A percentile compares a stretch with the other conserved stretches of the same genome.
Evolutionary conservation across 2,113 vertebrate genomes (phyloP).

Genomic region (Oceanites oceanicus): DNA sequence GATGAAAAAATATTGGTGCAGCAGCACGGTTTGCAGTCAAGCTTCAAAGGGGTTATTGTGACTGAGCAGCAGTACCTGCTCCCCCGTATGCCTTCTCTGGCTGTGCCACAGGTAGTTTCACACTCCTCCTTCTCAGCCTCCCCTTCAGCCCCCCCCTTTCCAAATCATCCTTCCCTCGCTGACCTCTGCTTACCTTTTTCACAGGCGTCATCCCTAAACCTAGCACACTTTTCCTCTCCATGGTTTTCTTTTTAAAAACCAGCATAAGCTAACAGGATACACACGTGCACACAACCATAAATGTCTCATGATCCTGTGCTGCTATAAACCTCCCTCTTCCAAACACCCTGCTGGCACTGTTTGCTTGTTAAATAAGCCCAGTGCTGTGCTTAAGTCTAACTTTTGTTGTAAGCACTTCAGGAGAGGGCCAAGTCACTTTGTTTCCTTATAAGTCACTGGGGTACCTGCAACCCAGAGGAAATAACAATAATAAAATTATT

Average conservation of each 20-base stretch:
- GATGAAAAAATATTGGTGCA: conserved; percentile 38
- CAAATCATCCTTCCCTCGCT: neutral
- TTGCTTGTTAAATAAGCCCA: conserved; percentile 62
- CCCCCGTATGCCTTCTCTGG: neutral
- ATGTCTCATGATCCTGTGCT: neutral
- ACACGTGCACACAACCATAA: neutral
- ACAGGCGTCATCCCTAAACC: neutral
- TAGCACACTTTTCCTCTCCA: neutral
- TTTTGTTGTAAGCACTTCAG: conserved; percentile 23
- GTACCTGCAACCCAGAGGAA: neutral
- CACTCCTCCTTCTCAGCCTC: neutral
- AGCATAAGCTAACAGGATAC: neutral
- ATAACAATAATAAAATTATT: conserved; percentile 53
- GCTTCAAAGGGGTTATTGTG: conserved; percentile 48
- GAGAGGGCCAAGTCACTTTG: conserved; percentile 17
- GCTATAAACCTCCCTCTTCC: conserved; percentile 44
- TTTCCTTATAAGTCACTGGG: conserved; percentile 31
- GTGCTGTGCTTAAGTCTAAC: conserved; percentile 52
- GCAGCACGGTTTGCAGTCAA: conserved; percentile 27
- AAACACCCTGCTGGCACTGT: conserved; percentile 48
- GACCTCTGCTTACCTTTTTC: neutral
- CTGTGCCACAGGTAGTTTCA: neutral
- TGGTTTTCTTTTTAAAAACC: neutral
- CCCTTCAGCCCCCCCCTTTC: neutral
- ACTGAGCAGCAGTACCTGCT: conserved; percentile 13